Evolutionary conservation across 2,797 vertebrate species (phyloP).

Genomic region (Zenarchopterus dispar): DNA sequence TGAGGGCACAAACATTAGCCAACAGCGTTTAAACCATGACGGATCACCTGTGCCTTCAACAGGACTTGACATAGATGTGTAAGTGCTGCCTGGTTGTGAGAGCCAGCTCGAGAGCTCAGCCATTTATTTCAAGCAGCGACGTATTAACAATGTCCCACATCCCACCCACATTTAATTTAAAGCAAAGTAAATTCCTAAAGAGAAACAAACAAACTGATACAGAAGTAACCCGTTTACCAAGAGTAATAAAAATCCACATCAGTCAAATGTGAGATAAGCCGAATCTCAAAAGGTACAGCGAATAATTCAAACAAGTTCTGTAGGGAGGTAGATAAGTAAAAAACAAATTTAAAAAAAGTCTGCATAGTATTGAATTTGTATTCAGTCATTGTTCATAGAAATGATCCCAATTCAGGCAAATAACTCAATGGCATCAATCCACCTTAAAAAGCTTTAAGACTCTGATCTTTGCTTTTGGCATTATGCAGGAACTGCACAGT

Average conservation of each 20-base stretch:
- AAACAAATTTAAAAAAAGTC: slow-evolving; percentile 3
- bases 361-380: not conserved
- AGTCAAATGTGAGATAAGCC: slow-evolving; percentile 31
- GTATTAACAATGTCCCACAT: slow-evolving; percentile 65
- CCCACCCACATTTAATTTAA: slow-evolving; percentile 54
- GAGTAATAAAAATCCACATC: slow-evolving; percentile 43
- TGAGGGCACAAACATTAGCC: slow-evolving; percentile 37
- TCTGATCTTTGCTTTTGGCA: slow-evolving; percentile 38
- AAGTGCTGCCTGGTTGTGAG: slow-evolving; percentile 64
- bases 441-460: slow-evolving; percentile 39
- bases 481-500: slow-evolving; percentile 48
- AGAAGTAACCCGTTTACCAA: slow-evolving; percentile 31
- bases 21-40: slow-evolving; percentile 44
- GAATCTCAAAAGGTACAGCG: slow-evolving; percentile 11
- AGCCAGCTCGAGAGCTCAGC: slow-evolving; percentile 62
- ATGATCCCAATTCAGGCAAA: slow-evolving; percentile 27
- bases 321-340: slow-evolving; percentile 28
- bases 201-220: slow-evolving; percentile 40
- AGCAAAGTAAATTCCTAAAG: slow-evolving; percentile 53
- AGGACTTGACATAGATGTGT: slow-evolving; percentile 58
- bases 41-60: slow-evolving; percentile 56
- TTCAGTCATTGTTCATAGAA: slow-evolving; percentile 35
- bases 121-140: slow-evolving; percentile 61
- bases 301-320: slow-evolving; percentile 4
- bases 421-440: slow-evolving; percentile 31